phyloP scores from a whole-genome alignment of 2,888 invertebrate genomes.

The Eustalomyia histrio region DNA sequence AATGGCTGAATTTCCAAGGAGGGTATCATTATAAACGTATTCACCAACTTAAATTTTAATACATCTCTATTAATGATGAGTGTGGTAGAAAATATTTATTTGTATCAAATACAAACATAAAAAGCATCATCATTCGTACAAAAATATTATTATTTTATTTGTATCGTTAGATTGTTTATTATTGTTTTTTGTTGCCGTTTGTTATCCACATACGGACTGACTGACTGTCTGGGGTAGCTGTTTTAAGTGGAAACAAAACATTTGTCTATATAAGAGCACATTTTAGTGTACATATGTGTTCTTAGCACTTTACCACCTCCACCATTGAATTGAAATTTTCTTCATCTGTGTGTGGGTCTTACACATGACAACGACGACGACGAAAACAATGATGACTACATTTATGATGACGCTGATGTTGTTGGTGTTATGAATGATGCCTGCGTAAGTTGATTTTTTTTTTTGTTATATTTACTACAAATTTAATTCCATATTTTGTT shows the following conservation, averaged over 20 bases:
- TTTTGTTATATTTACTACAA: conserved; percentile 18
- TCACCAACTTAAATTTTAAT: neutral
- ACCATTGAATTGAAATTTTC: conserved; percentile 39
- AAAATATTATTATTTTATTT: conserved; percentile 7
- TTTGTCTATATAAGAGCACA: conserved; percentile 44
- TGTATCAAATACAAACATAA: neutral
- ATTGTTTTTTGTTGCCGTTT: neutral
- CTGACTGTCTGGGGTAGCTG: conserved; percentile 60
- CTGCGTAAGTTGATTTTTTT: conserved; percentile 26
- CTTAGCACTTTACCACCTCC: conserved; percentile 53
- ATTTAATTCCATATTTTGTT: conserved; percentile 13
- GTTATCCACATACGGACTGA: neutral
- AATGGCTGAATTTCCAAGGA: no score
- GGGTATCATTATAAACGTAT: neutral
- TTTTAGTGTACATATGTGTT: neutral
- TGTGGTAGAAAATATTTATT: conserved; percentile 1
- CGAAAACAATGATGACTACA: conserved; percentile 17
- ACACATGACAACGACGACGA: conserved; percentile 24
- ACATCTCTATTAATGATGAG: neutral
- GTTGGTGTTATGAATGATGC: conserved; percentile 29
- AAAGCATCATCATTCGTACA: neutral
- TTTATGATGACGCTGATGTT: conserved; percentile 18
- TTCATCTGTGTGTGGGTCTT: conserved; percentile 55
- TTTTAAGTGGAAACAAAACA: conserved; percentile 55
- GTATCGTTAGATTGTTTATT: conserved; percentile 34